Evolutionary conservation across 2,797 vertebrate genomes (phyloP).

Genomic region (Neoniphon sammara): DNA sequence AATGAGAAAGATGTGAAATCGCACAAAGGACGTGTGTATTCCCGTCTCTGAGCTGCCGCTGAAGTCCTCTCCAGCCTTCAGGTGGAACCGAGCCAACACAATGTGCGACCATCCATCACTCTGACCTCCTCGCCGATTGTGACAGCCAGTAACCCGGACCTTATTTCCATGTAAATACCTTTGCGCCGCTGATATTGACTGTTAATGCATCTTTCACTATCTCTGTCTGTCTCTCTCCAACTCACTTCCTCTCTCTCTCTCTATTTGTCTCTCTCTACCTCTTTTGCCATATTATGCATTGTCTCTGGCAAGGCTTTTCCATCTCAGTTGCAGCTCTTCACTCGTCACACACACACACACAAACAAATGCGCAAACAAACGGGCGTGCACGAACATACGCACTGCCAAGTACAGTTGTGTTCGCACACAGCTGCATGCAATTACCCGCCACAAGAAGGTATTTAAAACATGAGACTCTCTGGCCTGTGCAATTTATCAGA

Average conservation of each 20-base stretch:
- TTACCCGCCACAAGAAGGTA: slow-evolving; percentile 78
- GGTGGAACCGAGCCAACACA: background rate
- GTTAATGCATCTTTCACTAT: slow-evolving; percentile 28
- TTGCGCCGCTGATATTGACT: slow-evolving; percentile 18
- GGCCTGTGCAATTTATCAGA: slow-evolving; percentile 71
- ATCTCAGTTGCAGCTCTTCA: slow-evolving; percentile 40
- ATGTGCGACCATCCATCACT: slow-evolving; percentile 24
- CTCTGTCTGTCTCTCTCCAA: slow-evolving; percentile 18
- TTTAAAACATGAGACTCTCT: slow-evolving; percentile 76
- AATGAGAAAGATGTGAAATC: slow-evolving; percentile 2
- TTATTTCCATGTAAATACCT: slow-evolving; percentile 58
- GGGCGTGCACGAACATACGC: slow-evolving; percentile 41
- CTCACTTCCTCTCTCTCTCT: slow-evolving; percentile 32
- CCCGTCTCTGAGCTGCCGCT: background rate
- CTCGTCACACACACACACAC: slow-evolving; percentile 49
- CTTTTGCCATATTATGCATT: slow-evolving; percentile 51
- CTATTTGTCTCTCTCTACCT: slow-evolving; percentile 36
- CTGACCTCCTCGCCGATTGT: slow-evolving; percentile 24
- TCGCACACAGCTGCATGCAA: slow-evolving; percentile 82
- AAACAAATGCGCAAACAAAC: slow-evolving; percentile 27
- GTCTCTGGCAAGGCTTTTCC: slow-evolving; percentile 51
- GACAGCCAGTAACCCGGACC: slow-evolving; percentile 52
- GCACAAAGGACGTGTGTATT: background rate
- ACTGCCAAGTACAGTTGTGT: slow-evolving; percentile 62
- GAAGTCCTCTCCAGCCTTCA: slow-evolving; percentile 7